Evolutionary conservation across 2,113 vertebrate genomes (phyloP).

Genomic region (Peromyscus polionotus): DNA sequence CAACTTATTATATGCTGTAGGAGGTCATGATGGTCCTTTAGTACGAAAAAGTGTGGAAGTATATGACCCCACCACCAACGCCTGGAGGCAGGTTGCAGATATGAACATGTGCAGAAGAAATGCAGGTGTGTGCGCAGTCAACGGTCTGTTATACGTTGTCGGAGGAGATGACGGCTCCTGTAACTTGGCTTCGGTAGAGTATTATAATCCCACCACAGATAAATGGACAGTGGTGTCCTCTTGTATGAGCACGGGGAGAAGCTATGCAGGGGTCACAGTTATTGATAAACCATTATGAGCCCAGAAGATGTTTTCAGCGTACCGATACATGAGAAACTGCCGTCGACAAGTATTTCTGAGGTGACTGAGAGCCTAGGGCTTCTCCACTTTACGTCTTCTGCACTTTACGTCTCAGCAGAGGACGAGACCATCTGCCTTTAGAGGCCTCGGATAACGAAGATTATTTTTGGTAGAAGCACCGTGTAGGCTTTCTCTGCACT

Average conservation of each 20-base stretch:
- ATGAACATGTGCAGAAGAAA: slow-evolving; percentile 99
- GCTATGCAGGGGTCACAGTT: slow-evolving; percentile 99
- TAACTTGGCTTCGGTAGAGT: slow-evolving; percentile 98
- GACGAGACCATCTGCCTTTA: slow-evolving; percentile 89
- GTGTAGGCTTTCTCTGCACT: slow-evolving; percentile 85
- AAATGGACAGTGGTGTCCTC: slow-evolving; percentile 97
- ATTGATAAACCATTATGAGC: slow-evolving; percentile 99
- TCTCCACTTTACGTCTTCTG: slow-evolving; percentile 86
- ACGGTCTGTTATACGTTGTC: slow-evolving; percentile 96
- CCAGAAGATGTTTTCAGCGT: slow-evolving; percentile 77
- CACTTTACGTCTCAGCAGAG: slow-evolving; percentile 90
- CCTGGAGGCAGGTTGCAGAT: slow-evolving; percentile 97
- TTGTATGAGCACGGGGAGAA: slow-evolving; percentile 99
- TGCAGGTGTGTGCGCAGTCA: slow-evolving; percentile 98
- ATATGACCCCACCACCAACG: slow-evolving; percentile 92
- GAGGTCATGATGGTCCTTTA: slow-evolving; percentile 97
- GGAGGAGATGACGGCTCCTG: slow-evolving; percentile 99
- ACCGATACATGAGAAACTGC: slow-evolving; percentile 84
- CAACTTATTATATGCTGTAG: slow-evolving; percentile 96
- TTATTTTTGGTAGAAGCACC: slow-evolving; percentile 90
- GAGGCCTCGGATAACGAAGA: slow-evolving; percentile 90
- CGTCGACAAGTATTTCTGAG: slow-evolving; percentile 87
- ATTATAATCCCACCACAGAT: slow-evolving; percentile 97
- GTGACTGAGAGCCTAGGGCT: slow-evolving; percentile 87
- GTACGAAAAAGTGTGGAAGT: slow-evolving; percentile 99